Conservation (phyloP, 2,888 invertebrate genomes). For the Chironomus tentans region DNA sequence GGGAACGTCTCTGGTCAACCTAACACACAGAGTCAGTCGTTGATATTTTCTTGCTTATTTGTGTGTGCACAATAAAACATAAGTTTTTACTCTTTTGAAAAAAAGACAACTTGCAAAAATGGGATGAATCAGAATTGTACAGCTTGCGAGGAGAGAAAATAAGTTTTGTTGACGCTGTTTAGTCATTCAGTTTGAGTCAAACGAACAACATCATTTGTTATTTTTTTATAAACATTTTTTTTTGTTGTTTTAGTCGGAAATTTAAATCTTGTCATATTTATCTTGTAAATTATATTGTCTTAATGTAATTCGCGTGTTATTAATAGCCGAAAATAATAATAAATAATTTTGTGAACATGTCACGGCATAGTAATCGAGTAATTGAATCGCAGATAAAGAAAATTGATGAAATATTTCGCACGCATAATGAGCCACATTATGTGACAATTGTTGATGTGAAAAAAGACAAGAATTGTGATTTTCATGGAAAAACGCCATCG, state of each 20-base stretch:
- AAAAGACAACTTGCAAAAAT: background rate
- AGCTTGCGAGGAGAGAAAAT: background rate
- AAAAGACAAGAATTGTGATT: constrained; percentile 47
- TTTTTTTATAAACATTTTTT: background rate
- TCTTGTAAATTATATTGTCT: background rate
- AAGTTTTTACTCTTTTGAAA: background rate
- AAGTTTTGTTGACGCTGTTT: background rate
- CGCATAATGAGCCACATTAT: background rate
- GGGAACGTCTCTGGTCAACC: background rate
- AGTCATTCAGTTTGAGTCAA: background rate
- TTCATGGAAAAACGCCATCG: constrained; percentile 41
- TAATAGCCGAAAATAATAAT: background rate
- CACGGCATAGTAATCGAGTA: constrained; percentile 18
- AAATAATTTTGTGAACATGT: constrained; percentile 2
- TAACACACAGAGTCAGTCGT: background rate
- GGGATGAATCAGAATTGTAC: constrained; percentile 22
- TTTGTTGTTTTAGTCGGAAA: background rate
- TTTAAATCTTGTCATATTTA: background rate
- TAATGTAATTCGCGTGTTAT: too few relatives aligned
- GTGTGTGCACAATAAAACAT: constrained; percentile 2
- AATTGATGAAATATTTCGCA: constrained; percentile 23
- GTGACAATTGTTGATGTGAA: constrained; percentile 40
- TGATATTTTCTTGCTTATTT: background rate
- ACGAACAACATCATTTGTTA: background rate
- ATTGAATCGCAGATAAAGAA: constrained; percentile 23